A percentile compares a stretch with the other conserved stretches of the same genome.
phyloP scores from a whole-genome alignment of 2,888 invertebrate species.

The Rotaria magnacalcarata region DNA sequence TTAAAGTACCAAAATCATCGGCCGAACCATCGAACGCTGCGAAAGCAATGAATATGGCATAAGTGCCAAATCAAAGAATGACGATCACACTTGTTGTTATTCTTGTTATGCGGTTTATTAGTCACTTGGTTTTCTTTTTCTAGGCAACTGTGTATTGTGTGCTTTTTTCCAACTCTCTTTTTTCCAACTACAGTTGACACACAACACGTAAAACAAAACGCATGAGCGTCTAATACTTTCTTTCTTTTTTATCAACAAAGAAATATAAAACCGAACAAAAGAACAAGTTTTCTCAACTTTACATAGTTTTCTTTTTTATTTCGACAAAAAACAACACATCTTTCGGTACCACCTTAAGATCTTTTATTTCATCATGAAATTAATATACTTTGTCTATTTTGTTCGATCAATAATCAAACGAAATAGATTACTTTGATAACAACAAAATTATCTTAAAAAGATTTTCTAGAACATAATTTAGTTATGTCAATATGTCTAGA shows the following conservation, averaged over 20 bases:
- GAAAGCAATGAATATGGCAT: constrained; percentile 9
- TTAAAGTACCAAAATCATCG: constrained; percentile 71
- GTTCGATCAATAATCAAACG: background rate
- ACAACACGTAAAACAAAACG: constrained; percentile 7
- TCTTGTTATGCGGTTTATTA: background rate
- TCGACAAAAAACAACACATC: no score
- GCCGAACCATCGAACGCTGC: constrained; percentile 42
- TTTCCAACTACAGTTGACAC: background rate
- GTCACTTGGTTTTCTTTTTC: background rate
- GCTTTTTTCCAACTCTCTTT: background rate
- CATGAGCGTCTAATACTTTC: background rate
- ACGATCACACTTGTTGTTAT: background rate
- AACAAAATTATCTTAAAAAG: background rate
- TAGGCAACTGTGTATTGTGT: background rate
- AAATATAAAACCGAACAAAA: background rate
- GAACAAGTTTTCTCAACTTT: background rate
- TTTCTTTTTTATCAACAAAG: constrained; percentile 21
- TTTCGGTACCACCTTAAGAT: background rate
- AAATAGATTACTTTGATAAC: background rate
- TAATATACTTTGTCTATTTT: background rate
- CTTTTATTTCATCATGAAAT: background rate
- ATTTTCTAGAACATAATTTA: background rate
- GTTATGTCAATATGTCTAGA: background rate
- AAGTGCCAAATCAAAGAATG: background rate
- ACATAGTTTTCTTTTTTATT: no score